Evolutionary conservation across 2,888 invertebrate species (phyloP).

Genomic region (Ametastegia equiseti): DNA sequence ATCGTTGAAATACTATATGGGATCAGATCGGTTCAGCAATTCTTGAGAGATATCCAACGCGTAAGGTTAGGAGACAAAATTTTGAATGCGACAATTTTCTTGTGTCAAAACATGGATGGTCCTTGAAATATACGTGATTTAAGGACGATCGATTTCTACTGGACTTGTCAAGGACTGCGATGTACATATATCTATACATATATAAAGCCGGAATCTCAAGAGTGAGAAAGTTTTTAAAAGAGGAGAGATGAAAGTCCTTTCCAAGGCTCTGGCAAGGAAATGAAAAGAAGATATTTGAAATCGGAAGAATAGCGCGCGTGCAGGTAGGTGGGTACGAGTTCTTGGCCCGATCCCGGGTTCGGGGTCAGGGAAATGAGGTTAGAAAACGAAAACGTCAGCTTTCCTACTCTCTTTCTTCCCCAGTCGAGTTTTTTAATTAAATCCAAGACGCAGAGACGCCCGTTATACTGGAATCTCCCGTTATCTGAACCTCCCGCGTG

Average conservation of each 20-base stretch:
- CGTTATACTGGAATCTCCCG: background rate
- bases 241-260: background rate
- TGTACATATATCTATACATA: too few relatives aligned
- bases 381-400: conserved; percentile 39
- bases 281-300: background rate
- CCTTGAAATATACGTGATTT: too few relatives aligned
- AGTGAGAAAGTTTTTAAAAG: background rate
- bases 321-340: background rate
- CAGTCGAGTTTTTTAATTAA: conserved; percentile 31
- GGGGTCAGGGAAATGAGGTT: background rate
- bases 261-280: background rate
- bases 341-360: background rate
- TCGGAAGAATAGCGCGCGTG: background rate
- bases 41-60: too few relatives aligned
- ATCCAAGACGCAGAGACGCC: conserved; percentile 37
- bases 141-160: too few relatives aligned
- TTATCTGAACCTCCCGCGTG: background rate
- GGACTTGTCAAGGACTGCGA: too few relatives aligned
- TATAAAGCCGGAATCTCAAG: background rate
- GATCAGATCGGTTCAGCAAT: too few relatives aligned
- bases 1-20: too few relatives aligned
- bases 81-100: too few relatives aligned
- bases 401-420: background rate
- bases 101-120: too few relatives aligned
- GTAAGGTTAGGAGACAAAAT: too few relatives aligned